Evolutionary conservation across 2,888 invertebrate genomes (phyloP), one percentile per base, ranked within the genome.

Genomic region (Choreutis nemorana): DNA sequence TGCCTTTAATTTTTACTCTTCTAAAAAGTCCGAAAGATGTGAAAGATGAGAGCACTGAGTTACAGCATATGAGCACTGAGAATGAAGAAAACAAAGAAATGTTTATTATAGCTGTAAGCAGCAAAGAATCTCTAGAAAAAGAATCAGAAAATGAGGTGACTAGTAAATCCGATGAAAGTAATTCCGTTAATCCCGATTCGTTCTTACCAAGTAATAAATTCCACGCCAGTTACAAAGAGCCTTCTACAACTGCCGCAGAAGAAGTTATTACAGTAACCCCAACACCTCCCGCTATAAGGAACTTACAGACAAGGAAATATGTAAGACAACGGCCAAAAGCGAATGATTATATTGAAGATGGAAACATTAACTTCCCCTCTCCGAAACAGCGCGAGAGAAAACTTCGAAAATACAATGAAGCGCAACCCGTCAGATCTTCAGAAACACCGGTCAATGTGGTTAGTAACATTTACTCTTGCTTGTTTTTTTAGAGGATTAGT

Each of bases 371-470:
- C n/a, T 37, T 36, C 29, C 48, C 55, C 10, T 50, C 55, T 34
- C 44, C 51, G 9, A 66, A 56, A 33, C 37, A 51, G 9, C 50
- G 54, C 30, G 68, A 66, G 33, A 62, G 58, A 30, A 56, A 45
- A 31, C 34, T 54, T 12, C 64, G 59, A 36, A 75, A 73, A 46
- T 67, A 57, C 32, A 61, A 63, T 37, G 73, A 73, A 36, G 45
- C 58, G 4, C 68, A 58, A 41, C 59, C 67, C 4, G n/a, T n/a
- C n/a, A n/a, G n/a, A n/a, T n/a, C 71, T 9, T 68, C 71, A 2
- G 71, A 75, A 45, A 53, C 67, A 22, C 58, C 70, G 31, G 64
- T 60, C 31, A 78, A 75, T 53, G 72, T 65, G 41, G 77, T 75
- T 58, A 72, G 73, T 71, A 50, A 21, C n/a, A 11, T 18, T 18